Conservation (phyloP, 2,113 vertebrate species). For the Forbesichthys papilliferus region DNA sequence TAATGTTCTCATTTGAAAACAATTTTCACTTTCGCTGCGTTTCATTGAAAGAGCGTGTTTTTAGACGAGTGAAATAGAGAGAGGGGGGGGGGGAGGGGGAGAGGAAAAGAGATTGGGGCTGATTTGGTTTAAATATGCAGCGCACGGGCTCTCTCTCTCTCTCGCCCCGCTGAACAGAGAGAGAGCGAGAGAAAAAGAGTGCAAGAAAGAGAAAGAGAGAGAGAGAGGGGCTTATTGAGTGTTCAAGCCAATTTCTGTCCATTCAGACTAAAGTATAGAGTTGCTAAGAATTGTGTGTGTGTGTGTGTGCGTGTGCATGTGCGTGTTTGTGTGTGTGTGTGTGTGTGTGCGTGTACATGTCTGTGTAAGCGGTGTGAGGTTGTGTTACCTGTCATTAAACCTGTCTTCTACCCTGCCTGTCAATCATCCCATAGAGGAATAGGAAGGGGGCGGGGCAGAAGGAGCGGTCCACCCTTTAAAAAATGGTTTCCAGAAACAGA, state of each 20-base stretch:
- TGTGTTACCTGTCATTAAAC: too few species aligned
- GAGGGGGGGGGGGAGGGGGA: neutral
- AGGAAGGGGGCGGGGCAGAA: too few species aligned
- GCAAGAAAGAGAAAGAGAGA: too few species aligned
- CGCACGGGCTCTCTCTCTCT: slow-evolving; percentile 3
- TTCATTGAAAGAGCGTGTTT: neutral
- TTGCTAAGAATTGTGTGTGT: slow-evolving; percentile 27
- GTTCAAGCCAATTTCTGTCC: slow-evolving; percentile 21
- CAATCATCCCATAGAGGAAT: too few species aligned
- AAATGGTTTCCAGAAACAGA: too few species aligned
- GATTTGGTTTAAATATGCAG: slow-evolving; percentile 33
- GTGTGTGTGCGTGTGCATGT: neutral
- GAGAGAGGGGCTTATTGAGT: slow-evolving; percentile 6
- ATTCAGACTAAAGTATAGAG: slow-evolving; percentile 34
- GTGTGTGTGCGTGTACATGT: slow-evolving; percentile 12
- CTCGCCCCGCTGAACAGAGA: slow-evolving; percentile 4
- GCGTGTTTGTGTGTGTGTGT: neutral
- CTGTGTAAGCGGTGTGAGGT: too few species aligned
- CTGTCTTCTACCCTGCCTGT: neutral
- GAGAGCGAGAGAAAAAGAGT: slow-evolving; percentile 3
- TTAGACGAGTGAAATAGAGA: neutral
- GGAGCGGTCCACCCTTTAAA: too few species aligned
- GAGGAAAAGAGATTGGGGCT: slow-evolving; percentile 2
- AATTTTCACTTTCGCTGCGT: slow-evolving; percentile 6
- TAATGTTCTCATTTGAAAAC: slow-evolving; percentile 1